These are phyloP conservation scores for Rhea pennata DNA, from an alignment of 2,113 vertebrate species.

Conservation along the genomic window DNA sequence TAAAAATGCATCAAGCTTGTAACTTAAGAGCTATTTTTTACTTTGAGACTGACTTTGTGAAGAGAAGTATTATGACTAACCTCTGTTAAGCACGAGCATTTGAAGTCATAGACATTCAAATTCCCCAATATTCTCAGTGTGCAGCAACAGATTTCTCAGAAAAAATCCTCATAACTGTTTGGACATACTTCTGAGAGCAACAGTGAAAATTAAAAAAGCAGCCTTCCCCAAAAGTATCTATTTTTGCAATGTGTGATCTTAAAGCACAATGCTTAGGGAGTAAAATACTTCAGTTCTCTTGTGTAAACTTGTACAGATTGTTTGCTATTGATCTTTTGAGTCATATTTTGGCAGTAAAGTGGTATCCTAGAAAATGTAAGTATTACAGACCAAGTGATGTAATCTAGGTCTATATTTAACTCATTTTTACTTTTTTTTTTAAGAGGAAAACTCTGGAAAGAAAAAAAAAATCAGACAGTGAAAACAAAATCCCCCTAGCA, in stretches of 20 bases:
- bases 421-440: background rate
- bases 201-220: conserved; percentile 31
- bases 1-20: background rate
- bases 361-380: conserved; percentile 60
- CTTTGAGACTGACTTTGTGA: background rate
- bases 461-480: background rate
- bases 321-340: conserved; percentile 70
- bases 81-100: background rate
- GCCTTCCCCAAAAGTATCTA: conserved; percentile 6
- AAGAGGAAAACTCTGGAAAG: conserved; percentile 2
- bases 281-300: conserved; percentile 60
- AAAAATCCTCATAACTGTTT: background rate
- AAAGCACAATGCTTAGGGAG: conserved; percentile 58
- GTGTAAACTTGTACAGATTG: conserved; percentile 69
- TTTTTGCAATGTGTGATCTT: conserved; percentile 47
- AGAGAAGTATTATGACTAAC: background rate
- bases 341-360: conserved; percentile 63
- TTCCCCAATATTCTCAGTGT: background rate
- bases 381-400: conserved; percentile 48
- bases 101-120: background rate
- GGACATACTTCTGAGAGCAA: conserved; percentile 41
- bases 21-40: background rate
- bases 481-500: background rate
- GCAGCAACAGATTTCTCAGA: background rate
- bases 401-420: conserved; percentile 21